Base-by-base conservation (phyloP, 2,888 invertebrate species). In the Tethea ocularis region DNA sequence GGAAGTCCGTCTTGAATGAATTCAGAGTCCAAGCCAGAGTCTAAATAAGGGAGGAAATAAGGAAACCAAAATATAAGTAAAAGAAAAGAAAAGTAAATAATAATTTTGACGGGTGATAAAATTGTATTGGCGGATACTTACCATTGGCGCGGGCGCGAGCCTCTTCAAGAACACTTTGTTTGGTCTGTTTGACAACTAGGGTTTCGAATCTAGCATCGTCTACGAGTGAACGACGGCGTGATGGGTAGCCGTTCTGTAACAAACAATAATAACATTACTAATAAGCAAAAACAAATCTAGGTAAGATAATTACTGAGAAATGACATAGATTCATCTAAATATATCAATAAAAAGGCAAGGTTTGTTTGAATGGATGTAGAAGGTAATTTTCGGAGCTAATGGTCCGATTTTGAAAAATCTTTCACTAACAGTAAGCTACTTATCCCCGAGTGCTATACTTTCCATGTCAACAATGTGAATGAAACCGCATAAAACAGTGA, bases 201-300 rank as follows among this genome's bases (percentile, higher is more conserved):
- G 97, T 98, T 90, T 99, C 99, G 90, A 99, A 99, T 78, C 98
- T 96, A 74, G 99, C 99, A 92, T 99, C 99, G 82, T 98, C 99
- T 58, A 99, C 99, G 68, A 99, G 95, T 68, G 99, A 99, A 81
- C 99, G 96, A 78, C 98, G 96, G 81, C 98, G 96, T 66, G 98
- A 97, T 75, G 98, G 98, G 88, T 99, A 99, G 67, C 99, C 99
- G 94, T 99, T 98, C 99, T 99, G 94, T 51, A 95, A 95, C 80
- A 87, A 86, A 62, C 29, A 57, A 62, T 66, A 67, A 63, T 26
- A 46, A 58, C 22, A 20, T 51, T 38, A n/a, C n/a, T 38, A 13
- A 33, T 8, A 3, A 8, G 8, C 29, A 29, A 1, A 8, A 8
- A 26, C 26, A 26, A 6, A 6, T 24, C 24, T 24, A 24, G 24